Percentiles rank a stretch among this genome's conserved stretches.
Conservation (phyloP, 1,140 invertebrate species). For the Rhopalosiphum padi region DNA sequence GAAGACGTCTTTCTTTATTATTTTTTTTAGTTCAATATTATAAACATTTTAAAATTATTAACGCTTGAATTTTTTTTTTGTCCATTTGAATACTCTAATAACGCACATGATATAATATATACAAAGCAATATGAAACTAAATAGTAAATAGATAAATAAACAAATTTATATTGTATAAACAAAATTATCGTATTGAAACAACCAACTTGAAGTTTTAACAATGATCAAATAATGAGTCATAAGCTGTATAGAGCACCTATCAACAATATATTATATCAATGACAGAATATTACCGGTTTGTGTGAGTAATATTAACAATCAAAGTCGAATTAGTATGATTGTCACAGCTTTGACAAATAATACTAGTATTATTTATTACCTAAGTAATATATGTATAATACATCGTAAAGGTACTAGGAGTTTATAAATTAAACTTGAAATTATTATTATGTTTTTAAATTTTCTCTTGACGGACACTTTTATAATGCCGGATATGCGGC, state of each 20-base stretch:
- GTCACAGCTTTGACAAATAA: not conserved
- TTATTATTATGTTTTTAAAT: not conserved
- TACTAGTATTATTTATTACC: not conserved
- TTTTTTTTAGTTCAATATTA: not conserved
- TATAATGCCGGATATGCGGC: not conserved
- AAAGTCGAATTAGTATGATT: not conserved
- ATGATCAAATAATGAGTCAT: not conserved
- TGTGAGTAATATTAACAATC: not conserved
- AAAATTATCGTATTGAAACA: not conserved
- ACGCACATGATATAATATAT: not conserved
- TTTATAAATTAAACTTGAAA: not conserved
- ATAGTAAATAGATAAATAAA: not conserved
- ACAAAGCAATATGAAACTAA: not conserved
- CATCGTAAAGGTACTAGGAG: not conserved
- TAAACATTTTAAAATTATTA: not conserved
- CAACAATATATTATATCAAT: not conserved
- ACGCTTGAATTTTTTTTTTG: not conserved
- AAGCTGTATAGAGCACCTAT: not conserved
- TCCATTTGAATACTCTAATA: not conserved
- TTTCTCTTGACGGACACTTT: not conserved
- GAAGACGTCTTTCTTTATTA: too few relatives aligned
- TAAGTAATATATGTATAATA: not conserved
- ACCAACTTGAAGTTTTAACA: not conserved
- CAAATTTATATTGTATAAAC: not conserved
- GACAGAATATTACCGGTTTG: not conserved